Evolutionary conservation across 2,113 vertebrate genomes (phyloP), one percentile per base, ranked within the genome.

Genomic region (Cryptomyrus ogoouensis): DNA sequence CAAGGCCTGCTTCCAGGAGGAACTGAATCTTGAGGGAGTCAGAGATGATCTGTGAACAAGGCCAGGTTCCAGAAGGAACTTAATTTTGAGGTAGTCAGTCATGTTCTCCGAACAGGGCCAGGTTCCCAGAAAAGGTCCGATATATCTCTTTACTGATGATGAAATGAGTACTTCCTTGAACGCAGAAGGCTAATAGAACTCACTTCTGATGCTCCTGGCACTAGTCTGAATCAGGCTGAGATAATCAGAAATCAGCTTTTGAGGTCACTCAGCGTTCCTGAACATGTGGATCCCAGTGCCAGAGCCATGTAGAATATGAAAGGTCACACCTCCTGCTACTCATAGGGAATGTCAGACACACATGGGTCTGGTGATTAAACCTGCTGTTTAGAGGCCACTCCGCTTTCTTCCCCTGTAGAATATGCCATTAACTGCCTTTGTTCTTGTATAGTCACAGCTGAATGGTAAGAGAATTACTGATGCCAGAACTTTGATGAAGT

Each of bases 291-390:
- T 66, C 19, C 62, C 70, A 88, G n/a, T 56, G 47, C n/a, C 74
- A 46, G 62, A 88, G 21, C 70, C 80, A 74, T 49, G 86, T 90
- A 58, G 90, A 86, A 90, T 88, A 92, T 58, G 31, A 88, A 92
- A 88, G 84, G 88, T 86, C 89, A 89, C 90, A 90, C 6, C 53
- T 90, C 88, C 53, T 58, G 90, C 74, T 31, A 74, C 91, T 90
- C 89, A 21, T 80, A 88, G 90, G 89, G 90, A 85, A 92, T 90
- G 62, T 24, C 46, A 91, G 91, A 94, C 44, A 35, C 70, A 89
- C 13, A 87, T 77, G 90, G 91, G 77, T 46, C 9, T 15, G 88
- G 53, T 93, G 58, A 27, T 89, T 77, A 31, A 89, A 89, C 42
- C 15, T 53, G 12, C 53, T 39, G 42, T 19, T 80, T 87, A 87